Evolutionary conservation across 2,113 vertebrate species (phyloP).

Genomic region (human): GRCh38 chr17:44451501-44452000

Average conservation of each 20-base stretch:
- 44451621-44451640: not conserved
- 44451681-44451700: not conserved
- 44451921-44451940: not conserved
- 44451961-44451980: not conserved
- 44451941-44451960: not conserved
- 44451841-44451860: constrained; percentile 23
- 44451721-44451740: constrained; percentile 9
- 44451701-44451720: not conserved
- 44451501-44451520: not conserved
- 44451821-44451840: not conserved
- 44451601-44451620: not conserved
- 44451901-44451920: not conserved
- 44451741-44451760: not conserved
- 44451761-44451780: not conserved
- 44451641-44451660: not conserved
- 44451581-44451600: not conserved
- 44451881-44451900: not conserved
- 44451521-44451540: not conserved
- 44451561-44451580: not conserved
- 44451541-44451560: not conserved
- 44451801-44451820: not conserved
- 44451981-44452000: too few species aligned
- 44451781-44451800: constrained; percentile 22
- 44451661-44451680: not conserved
- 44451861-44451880: not conserved